Base-by-base conservation (phyloP, 2,888 invertebrate species). In the Dichetophora obliterata region DNA sequence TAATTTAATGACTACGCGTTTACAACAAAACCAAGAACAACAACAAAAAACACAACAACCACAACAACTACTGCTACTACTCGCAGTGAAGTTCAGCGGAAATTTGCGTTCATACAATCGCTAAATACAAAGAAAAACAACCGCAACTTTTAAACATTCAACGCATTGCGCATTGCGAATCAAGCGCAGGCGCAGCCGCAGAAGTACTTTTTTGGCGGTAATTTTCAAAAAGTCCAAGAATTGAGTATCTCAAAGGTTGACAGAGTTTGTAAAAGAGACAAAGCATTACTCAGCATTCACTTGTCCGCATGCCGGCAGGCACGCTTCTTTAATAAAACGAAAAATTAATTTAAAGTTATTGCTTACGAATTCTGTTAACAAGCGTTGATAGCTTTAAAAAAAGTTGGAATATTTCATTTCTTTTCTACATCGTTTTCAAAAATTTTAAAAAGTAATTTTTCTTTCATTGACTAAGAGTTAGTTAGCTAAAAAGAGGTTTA, bases 121-220 rank as follows among this genome's bases (percentile, higher is more conserved):
- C 34, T 19, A 52, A 63, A 48, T 37, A 16, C 54, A 57, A 31
- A 61, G 31, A 16, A 31, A 24, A 31, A 31, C 31, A 50, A 24
- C 9, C 22, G 19, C 19, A 61, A 61, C 24, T 48, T 63, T 73
- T 50, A 70, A 54, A 57, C 54, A 70, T 31, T 54, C 54, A 52
- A 65, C 73, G 63, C 66, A 34, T 74, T 54, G 54, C 65, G 66
- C 66, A 74, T 74, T 65, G 54, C n/a, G 37, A 74, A 74, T 66
- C 48, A 73, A 50, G 31, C 27, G 61, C 61, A 22, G 27, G 22
- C 19, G 27, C 27, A 63, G 59, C 31, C 19, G 11, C 1, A 52
- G n/a, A 27, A 57, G 22, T 59, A 43, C 37, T 22, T 31, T 57
- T 63, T 43, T 59, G 75, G 69, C 77, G 77, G 77, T 70, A 63